Base-by-base conservation (phyloP, 2,888 invertebrate genomes). In the Prionchulus punctatus region DNA sequence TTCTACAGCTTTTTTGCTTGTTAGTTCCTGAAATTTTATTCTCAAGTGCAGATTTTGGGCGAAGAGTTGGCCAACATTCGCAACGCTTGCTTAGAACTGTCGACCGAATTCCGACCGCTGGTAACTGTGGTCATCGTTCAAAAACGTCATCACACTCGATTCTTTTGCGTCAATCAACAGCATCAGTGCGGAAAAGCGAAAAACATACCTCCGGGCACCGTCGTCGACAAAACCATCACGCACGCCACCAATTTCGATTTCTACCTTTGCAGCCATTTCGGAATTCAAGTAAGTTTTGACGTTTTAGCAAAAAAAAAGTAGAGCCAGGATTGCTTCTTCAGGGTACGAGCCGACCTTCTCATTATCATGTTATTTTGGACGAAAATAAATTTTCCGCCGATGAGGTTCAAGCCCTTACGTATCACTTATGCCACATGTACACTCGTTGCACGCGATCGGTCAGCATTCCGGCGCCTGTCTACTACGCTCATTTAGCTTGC, bases 391-490 rank as follows among this genome's bases (percentile, higher is more conserved):
- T 65, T 48, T 54, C 53, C 0, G 52, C 61, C 1, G 61, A 64
- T 52, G 59, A 62, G 1, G 43, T 65, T 4, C 63, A 65, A 18
- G 54, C 55, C 7, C 45, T 65, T 26, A 61, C 63, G 1, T 65
- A 60, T 54, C 59, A 60, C 30, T 73, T 90, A 51, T 89, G 89
- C 67, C 86, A 88, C 69, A 74, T 86, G 76, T 90, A 85, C 73
- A 79, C 84, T 1, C 79, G 89, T 3, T 89, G 89, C 70, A 84
- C 81, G 61, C 63, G 68, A 18, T 60, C 64, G 77, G 88, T 63
- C 21, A 66, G 65, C 27, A 64, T 67, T 76, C 85, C 25, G 2
- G 62, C 67, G 2, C 67, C 67, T 2, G 63, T 61, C 2, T 67
- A 67, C 58, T 67, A 67, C 57, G 66, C 67, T 25, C 67, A 67